phyloP scores from a whole-genome alignment of 2,888 invertebrate genomes.

The Chymomyza procnemis region DNA sequence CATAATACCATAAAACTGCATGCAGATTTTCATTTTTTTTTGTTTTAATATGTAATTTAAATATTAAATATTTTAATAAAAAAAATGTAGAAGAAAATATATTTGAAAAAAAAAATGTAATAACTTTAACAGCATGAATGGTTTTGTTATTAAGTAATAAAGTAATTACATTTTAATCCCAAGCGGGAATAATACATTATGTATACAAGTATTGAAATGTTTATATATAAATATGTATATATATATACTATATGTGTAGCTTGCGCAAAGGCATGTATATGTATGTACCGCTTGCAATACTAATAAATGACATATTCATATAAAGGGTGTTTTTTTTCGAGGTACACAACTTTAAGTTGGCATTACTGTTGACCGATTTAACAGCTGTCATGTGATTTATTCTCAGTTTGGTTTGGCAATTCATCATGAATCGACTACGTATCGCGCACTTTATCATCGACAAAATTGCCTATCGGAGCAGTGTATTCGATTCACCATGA shows the following conservation, averaged over 20 bases:
- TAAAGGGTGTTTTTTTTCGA: too few relatives aligned
- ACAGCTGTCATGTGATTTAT: too few relatives aligned
- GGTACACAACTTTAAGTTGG: too few relatives aligned
- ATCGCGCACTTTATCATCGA: too few relatives aligned
- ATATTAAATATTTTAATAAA: background rate
- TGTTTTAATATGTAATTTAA: background rate
- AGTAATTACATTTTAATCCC: constrained; percentile 70
- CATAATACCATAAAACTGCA: background rate
- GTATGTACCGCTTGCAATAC: background rate
- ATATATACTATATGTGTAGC: too few relatives aligned
- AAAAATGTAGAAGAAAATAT: background rate
- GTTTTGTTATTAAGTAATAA: constrained; percentile 71
- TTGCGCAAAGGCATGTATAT: too few relatives aligned
- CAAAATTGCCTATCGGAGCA: too few relatives aligned
- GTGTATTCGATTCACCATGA: too few relatives aligned
- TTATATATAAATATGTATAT: constrained; percentile 1
- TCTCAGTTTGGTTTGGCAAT: too few relatives aligned
- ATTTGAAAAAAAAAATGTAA: constrained; percentile 33
- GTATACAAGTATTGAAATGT: background rate
- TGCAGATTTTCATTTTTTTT: background rate
- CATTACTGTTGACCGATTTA: too few relatives aligned
- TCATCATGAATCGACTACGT: too few relatives aligned
- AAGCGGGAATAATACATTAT: constrained; percentile 30
- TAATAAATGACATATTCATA: constrained; percentile 24
- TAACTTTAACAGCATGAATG: constrained; percentile 67